Conservation (phyloP, 2,113 vertebrate species). For the Sphaerodactylus townsendi region DNA sequence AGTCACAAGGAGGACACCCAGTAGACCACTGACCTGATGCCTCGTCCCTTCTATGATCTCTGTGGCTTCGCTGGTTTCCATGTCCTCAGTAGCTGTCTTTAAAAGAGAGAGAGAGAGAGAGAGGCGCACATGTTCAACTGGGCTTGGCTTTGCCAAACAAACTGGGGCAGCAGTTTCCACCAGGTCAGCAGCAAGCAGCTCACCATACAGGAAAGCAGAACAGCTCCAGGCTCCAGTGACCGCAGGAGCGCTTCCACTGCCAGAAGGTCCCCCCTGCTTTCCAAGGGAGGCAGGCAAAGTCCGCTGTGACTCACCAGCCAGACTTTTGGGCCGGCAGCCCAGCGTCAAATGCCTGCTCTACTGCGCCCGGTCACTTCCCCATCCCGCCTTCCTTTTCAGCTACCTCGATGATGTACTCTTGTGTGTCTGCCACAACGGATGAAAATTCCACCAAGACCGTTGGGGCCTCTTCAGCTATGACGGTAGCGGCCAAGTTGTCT, state of each 20-base stretch:
- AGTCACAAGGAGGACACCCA: background rate
- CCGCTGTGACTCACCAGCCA: background rate
- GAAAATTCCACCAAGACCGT: constrained; percentile 96
- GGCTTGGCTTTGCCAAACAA: background rate
- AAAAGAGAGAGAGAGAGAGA: constrained; percentile 21
- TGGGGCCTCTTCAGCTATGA: constrained; percentile 89
- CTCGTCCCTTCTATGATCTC: constrained; percentile 77
- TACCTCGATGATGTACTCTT: constrained; percentile 98
- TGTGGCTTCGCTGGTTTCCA: constrained; percentile 76
- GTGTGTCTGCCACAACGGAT: constrained; percentile 94
- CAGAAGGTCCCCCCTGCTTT: background rate
- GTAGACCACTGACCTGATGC: constrained; percentile 69
- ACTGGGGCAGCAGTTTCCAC: background rate
- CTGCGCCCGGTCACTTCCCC: rapidly evolving
- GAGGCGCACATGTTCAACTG: background rate
- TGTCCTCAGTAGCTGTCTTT: constrained; percentile 77
- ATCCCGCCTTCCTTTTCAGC: background rate
- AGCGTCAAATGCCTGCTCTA: background rate
- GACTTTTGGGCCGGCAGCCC: background rate
- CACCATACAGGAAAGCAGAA: too few species aligned
- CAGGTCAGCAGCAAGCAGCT: background rate
- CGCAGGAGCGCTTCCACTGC: background rate
- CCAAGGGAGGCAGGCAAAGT: background rate
- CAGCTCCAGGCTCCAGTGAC: too few species aligned
- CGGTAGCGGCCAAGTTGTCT: constrained; percentile 75